phyloP scores from a whole-genome alignment of 2,888 invertebrate genomes.

The Sabellastarte sp. region DNA sequence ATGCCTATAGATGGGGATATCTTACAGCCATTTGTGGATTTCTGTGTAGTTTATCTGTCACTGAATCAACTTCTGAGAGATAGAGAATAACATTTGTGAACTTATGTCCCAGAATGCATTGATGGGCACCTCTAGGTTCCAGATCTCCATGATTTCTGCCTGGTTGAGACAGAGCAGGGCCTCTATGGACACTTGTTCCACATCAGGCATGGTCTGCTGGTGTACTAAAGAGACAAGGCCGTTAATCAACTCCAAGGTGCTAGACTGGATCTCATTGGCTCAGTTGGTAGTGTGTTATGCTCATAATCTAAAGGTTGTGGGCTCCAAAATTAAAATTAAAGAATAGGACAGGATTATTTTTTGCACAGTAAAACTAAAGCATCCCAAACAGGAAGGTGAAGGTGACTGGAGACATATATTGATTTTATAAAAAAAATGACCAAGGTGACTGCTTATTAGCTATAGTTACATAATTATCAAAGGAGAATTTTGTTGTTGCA shows the following conservation, averaged over 20 bases:
- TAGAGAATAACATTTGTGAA: slow-evolving; percentile 87
- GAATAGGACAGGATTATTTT: too few relatives aligned
- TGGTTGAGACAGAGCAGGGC: slow-evolving; percentile 89
- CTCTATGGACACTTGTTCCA: slow-evolving; percentile 97
- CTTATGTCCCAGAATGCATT: slow-evolving; percentile 96
- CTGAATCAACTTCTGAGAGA: slow-evolving; percentile 95
- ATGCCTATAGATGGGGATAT: slow-evolving; percentile 90
- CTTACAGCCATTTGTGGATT: slow-evolving; percentile 93
- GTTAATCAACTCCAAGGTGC: slow-evolving; percentile 92
- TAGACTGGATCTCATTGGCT: slow-evolving; percentile 94
- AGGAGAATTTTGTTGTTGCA: too few relatives aligned
- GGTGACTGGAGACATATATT: too few relatives aligned
- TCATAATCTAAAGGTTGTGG: too few relatives aligned
- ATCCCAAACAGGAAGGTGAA: too few relatives aligned
- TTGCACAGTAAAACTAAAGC: too few relatives aligned
- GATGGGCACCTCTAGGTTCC: slow-evolving; percentile 87
- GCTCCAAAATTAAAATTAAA: too few relatives aligned
- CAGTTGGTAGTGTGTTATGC: too few relatives aligned
- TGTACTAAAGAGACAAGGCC: slow-evolving; percentile 93
- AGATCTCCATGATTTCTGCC: slow-evolving; percentile 91
- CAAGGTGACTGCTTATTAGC: too few relatives aligned
- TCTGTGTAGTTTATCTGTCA: slow-evolving; percentile 97
- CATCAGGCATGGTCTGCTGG: slow-evolving; percentile 88
- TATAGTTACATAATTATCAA: too few relatives aligned
- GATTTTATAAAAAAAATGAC: too few relatives aligned